Evolutionary conservation across 2,797 vertebrate genomes (phyloP), one percentile per base, ranked within the genome.

Genomic region (Syncerus caffer): DNA sequence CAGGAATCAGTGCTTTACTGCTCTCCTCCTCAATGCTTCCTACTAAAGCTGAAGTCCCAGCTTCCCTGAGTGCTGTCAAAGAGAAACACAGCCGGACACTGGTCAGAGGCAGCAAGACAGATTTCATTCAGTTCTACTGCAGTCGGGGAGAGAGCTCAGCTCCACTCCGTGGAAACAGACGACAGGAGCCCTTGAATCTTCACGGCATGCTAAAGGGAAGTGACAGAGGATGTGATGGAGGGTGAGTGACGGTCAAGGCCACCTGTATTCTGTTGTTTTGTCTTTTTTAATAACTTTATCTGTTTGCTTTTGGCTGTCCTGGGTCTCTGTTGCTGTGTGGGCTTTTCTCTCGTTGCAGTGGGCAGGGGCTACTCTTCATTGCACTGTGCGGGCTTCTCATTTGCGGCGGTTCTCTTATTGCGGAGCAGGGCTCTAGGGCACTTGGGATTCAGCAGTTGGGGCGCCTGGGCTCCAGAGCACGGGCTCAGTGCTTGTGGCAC

Each of bases 31-130:
- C 60, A 51, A 82, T 94, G 58, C 62, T n/a, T 76, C 25, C 42
- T 50, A 19, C 51, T 29, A 34, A 34, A 29, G 58, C 55, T 23
- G 91, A 94, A 85, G 84, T 93, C 89, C 89, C 23, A 93, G 50
- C 34, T 89, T 55, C 58, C 9, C 9, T 6, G 19, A 50, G n/a
- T 64, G 51, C 50, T 60, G 12, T 83, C 78, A 53, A 58, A 87
- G 34, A 94, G 60, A 93, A 87, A 53, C 31, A 80, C 82, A 94
- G 74, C 21, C 8, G 42, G 47, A 60, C 29, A 13, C 62, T 67
- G 50, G n/a, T 51, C 76, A 89, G 50, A 87, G 74, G 60, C 10
- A 8, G 45, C 51, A 34, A 38, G 34, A 31, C 8, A 78, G 42
- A 19, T 23, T 89, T 92, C 58, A 85, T 38, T 85, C 78, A 71